Base-by-base conservation (phyloP, 2,113 vertebrate genomes). In the Myotis yumanensis region DNA sequence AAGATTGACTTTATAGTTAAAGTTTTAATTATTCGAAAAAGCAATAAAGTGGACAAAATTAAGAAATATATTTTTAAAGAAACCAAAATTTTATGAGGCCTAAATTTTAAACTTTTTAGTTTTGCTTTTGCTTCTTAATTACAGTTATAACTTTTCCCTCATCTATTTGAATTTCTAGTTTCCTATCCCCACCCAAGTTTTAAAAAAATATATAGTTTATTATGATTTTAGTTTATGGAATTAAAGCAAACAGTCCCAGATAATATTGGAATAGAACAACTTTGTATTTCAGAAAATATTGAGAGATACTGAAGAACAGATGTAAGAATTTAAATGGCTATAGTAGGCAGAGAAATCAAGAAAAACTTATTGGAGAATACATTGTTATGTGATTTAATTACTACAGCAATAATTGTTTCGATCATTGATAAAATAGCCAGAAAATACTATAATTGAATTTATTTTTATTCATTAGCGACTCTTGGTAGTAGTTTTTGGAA, bases 41-140 rank as follows among this genome's bases (percentile, higher is more conserved):
- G 30, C 22, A 66, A 59, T 88, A 32, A 90, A 59, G 17, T 89
- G 43, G 66, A 15, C 32, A 86, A 86, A 86, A 77, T 69, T 69
- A 93, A 68, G 54, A 90, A 82, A 90, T 37, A 54, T 46, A 16
- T 46, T 57, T 79, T 86, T 81, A 73, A 69, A 91, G 48, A 85
- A 73, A 8, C 1, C 3, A 71, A 20, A 69, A 72, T 89, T 89
- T 82, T 79, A 52, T 89, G 32, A 54, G 62, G 69, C 12, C 32
- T 90, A 83, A 48, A 73, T 52, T 91, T 93, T 95, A 81, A 89
- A 89, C 51, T 85, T 96, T 37, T 96, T 37, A 43, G 17, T 66
- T 96, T 16, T 66, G 9, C 40, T 86, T 97, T 85, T 62, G 57
- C 4, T 48, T 48, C 35, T 51, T 86, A 77, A 83, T 82, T 72